Evolutionary conservation across 2,113 vertebrate species (phyloP).

Genomic region (Halichoeres trimaculatus): DNA sequence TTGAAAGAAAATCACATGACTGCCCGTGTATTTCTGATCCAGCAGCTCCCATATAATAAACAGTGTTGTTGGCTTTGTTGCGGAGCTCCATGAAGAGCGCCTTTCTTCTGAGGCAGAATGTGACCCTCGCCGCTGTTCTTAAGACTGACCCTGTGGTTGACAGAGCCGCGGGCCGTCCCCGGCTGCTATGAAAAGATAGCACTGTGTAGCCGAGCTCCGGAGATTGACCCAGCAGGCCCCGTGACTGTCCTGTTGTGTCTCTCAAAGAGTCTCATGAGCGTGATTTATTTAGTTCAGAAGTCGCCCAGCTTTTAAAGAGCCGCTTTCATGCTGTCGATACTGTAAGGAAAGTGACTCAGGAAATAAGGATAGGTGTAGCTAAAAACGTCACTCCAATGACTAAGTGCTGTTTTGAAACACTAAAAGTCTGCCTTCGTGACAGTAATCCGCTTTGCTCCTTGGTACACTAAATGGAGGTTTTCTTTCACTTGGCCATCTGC

Average conservation of each 20-base stretch:
- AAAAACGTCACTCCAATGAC: conserved; percentile 18
- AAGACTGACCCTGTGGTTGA: conserved; percentile 56
- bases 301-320: conserved; percentile 43
- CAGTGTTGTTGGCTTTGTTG: conserved; percentile 41
- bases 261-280: conserved; percentile 64
- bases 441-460: conserved; percentile 58
- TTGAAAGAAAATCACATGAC: conserved; percentile 26
- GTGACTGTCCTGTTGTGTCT: conserved; percentile 71
- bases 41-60: conserved; percentile 18
- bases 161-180: conserved; percentile 59
- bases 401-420: conserved; percentile 36
- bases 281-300: conserved; percentile 69
- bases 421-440: conserved; percentile 56
- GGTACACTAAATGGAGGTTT: conserved; percentile 59
- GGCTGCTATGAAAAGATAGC: conserved; percentile 70
- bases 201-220: conserved; percentile 56
- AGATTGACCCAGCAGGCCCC: conserved; percentile 63
- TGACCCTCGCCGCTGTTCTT: conserved; percentile 62
- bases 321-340: conserved; percentile 41
- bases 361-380: conserved; percentile 36
- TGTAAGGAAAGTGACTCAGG: conserved; percentile 2
- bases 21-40: conserved; percentile 31
- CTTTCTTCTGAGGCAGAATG: conserved; percentile 60
- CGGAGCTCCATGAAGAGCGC: conserved; percentile 46
- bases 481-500: conserved; percentile 71